Percentiles rank a stretch among this genome's conserved stretches.
phyloP scores from a whole-genome alignment of 1,140 invertebrate species.

The Micrasema longulum region DNA sequence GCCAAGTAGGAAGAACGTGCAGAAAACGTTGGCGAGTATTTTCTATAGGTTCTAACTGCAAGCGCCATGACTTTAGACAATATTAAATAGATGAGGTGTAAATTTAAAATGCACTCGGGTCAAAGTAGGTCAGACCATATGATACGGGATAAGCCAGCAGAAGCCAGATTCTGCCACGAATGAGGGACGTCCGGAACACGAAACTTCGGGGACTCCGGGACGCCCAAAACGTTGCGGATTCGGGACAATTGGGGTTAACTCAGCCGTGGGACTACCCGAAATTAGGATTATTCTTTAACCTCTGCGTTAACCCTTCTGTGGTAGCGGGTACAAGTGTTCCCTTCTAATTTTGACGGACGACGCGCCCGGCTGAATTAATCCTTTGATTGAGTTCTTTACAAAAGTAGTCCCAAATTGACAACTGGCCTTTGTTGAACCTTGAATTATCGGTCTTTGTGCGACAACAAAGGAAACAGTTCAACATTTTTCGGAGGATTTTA shows the following conservation, averaged over 20 bases:
- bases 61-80: neutral
- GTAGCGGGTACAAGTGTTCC: constrained; percentile 12
- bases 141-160: constrained; percentile 23
- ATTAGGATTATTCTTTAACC: constrained; percentile 34
- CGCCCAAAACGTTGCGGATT: neutral
- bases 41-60: constrained; percentile 3
- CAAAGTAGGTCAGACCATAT: constrained; percentile 22
- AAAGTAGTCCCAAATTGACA: constrained; percentile 10
- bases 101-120: constrained; percentile 28
- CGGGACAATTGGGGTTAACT: neutral
- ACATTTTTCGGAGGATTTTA: no score
- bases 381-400: constrained; percentile 29
- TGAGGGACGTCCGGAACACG: neutral
- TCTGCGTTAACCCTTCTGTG: constrained; percentile 28
- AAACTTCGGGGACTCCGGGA: no score
- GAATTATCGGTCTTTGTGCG: neutral
- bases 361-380: constrained; percentile 9
- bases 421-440: neutral
- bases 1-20: neutral
- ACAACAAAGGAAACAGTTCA: no score
- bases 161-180: constrained; percentile 6
- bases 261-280: neutral
- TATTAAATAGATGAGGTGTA: constrained; percentile 29
- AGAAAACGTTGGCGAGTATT: neutral
- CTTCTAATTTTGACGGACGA: constrained; percentile 34